Evolutionary conservation across 1,140 invertebrate genomes (phyloP).

Genomic region (Brachionus sp.): DNA sequence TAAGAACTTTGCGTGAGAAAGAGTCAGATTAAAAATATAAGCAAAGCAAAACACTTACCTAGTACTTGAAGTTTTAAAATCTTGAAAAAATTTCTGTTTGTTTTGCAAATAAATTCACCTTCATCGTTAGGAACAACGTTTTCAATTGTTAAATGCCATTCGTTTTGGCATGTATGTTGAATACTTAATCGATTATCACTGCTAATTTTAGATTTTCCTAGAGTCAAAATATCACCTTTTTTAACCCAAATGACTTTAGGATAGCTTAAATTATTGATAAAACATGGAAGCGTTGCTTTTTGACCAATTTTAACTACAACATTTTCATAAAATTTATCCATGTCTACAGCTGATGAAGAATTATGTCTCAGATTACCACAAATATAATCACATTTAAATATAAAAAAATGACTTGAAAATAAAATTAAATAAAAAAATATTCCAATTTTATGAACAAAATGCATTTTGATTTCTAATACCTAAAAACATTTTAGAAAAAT

Average conservation of each 20-base stretch:
- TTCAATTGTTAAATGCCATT: slow-evolving; percentile 45
- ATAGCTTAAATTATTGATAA: neutral
- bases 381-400: too few species aligned
- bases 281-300: slow-evolving; percentile 23
- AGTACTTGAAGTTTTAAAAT: neutral
- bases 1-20: too few species aligned
- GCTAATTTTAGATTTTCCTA: slow-evolving; percentile 20
- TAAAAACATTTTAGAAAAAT: too few species aligned
- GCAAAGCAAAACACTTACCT: too few species aligned
- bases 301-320: slow-evolving; percentile 30
- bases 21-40: too few species aligned
- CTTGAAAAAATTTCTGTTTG: slow-evolving; percentile 16
- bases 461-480: too few species aligned
- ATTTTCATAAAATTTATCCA: neutral
- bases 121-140: slow-evolving; percentile 12
- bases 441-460: too few species aligned
- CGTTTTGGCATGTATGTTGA: slow-evolving; percentile 15
- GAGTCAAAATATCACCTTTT: slow-evolving; percentile 24
- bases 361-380: too few species aligned
- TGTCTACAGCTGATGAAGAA: neutral
- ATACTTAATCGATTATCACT: slow-evolving; percentile 1
- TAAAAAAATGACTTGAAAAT: too few species aligned
- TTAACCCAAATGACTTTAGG: slow-evolving; percentile 17
- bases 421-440: too few species aligned
- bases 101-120: slow-evolving; percentile 36